Percentiles rank a stretch among this genome's conserved stretches.
Evolutionary conservation across 2,888 invertebrate species (phyloP).

Genomic region (Pteria penguin): DNA sequence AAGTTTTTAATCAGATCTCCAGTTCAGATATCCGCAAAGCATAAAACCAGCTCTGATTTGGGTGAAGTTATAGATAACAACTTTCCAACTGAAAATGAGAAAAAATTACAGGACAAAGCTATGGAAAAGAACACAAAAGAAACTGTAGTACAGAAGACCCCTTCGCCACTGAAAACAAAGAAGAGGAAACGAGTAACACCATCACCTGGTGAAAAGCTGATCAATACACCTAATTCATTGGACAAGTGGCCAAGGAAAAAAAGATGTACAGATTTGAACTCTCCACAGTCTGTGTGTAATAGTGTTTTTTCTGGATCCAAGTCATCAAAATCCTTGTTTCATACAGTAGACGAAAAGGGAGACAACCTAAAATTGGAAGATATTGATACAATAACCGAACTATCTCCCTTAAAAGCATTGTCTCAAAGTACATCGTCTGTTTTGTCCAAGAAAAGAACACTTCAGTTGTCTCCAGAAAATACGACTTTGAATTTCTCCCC

Average conservation of each 20-base stretch:
- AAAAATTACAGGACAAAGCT: background rate
- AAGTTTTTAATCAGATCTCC: background rate
- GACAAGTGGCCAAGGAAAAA: constrained; percentile 65
- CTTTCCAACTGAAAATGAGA: background rate
- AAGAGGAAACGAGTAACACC: too few species aligned
- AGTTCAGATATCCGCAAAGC: background rate
- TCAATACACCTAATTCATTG: constrained; percentile 64
- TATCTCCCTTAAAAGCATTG: background rate
- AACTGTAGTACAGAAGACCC: constrained; percentile 39
- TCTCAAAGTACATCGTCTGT: constrained; percentile 1
- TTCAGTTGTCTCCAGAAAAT: constrained; percentile 50
- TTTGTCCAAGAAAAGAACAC: constrained; percentile 44
- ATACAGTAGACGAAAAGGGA: background rate
- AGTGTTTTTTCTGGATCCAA: background rate
- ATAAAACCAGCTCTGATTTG: background rate
- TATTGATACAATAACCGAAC: background rate
- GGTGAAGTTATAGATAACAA: background rate
- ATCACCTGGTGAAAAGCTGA: too few species aligned
- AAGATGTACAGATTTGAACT: background rate
- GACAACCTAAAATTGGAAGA: constrained; percentile 1
- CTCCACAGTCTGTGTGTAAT: background rate
- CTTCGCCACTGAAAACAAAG: constrained; percentile 51
- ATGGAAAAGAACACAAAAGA: constrained; percentile 5
- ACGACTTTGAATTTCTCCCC: constrained; percentile 30
- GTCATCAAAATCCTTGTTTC: background rate